Base-by-base conservation (phyloP, 2,888 invertebrate genomes). In the Clunio marinus region DNA sequence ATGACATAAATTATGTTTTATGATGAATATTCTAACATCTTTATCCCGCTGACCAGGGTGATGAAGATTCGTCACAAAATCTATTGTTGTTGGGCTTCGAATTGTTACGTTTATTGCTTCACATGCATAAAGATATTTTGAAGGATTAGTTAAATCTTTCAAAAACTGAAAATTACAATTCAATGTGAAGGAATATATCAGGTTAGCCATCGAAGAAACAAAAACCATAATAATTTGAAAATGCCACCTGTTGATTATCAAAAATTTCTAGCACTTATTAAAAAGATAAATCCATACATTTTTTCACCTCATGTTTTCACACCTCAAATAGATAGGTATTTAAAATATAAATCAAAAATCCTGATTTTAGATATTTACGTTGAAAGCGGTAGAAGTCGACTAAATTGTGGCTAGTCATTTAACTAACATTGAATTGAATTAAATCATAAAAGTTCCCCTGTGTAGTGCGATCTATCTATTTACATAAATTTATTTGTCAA, bases 21-120 rank as follows among this genome's bases (percentile, higher is more conserved):
- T 46, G 5, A 45, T 41, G 1, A 65, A 45, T 2, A 65, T 46
- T 25, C 28, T 46, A 1, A 65, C 27, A 17, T 45, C 46, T 1
- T 27, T 7, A 28, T 51, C 51, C 25, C 28, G 5, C 25, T 46
- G 17, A 5, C 27, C 15, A 8, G 25, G 15, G 15, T 46, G 27
- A 15, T 46, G 46, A 28, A 65, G 25, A 46, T 65, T 65, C 25
- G 41, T 46, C 15, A 51, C 51, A n/a, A 20, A 51, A 51, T 51
- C 46, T 2, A 65, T 45, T 28, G 63, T 41, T 25, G 25, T 20
- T 20, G 20, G 63, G 2, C 27, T 45, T 46, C 25, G 22, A 13
- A 45, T 65, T 1, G 45, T 46, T 0, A 65, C 15, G 46, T 65
- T 65, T 1, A 65, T 25, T 10, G 63, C 37, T 41, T 65, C 45